Conservation (phyloP, 2,888 invertebrate species). For the Volucella zonaria region DNA sequence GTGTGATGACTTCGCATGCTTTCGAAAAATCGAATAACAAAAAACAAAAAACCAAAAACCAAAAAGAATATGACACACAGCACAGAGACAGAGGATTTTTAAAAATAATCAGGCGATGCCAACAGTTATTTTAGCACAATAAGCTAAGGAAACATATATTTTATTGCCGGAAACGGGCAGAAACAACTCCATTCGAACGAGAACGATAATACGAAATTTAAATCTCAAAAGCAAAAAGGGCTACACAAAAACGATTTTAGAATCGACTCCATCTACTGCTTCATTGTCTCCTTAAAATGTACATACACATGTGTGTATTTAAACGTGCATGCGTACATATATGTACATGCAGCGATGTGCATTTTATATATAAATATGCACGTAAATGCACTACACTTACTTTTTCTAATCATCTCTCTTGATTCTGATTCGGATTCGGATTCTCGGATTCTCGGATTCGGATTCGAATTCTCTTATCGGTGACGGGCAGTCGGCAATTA, state of each 20-base stretch:
- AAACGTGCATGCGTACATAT: not conserved
- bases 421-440: too few species aligned
- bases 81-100: not conserved
- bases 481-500: slow-evolving; percentile 9
- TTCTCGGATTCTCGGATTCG: too few species aligned
- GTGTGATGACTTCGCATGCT: not conserved
- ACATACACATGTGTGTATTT: not conserved
- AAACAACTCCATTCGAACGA: not conserved
- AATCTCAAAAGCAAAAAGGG: not conserved
- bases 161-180: not conserved
- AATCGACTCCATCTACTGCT: not conserved
- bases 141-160: not conserved
- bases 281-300: too few species aligned
- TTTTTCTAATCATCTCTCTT: slow-evolving; percentile 24
- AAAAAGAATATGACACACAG: too few species aligned
- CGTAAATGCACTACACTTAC: slow-evolving; percentile 14
- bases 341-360: not conserved
- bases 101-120: slow-evolving; percentile 35
- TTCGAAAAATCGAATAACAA: not conserved
- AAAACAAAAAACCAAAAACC: not conserved
- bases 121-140: slow-evolving; percentile 18
- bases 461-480: slow-evolving; percentile 38
- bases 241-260: not conserved
- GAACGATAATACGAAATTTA: not conserved
- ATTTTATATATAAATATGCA: not conserved